Percentiles rank a stretch among this genome's conserved stretches.
Conservation (phyloP, 1,140 invertebrate genomes). For the Ceratitis capitata region DNA sequence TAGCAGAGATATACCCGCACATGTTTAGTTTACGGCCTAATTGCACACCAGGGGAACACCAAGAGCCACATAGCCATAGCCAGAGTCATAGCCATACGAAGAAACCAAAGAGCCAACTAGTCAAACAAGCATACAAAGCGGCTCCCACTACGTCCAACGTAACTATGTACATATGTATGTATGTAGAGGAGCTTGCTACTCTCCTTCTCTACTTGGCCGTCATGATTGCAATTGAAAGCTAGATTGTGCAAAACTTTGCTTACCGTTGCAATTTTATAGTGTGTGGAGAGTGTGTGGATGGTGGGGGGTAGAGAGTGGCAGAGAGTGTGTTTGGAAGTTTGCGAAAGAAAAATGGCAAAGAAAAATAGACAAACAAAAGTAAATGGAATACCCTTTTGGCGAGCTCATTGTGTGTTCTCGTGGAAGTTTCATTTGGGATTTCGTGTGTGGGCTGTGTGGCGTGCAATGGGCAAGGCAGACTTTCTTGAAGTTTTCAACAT, state of each 20-base stretch:
- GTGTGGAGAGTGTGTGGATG: neutral
- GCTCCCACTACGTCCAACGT: neutral
- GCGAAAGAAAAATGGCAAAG: neutral
- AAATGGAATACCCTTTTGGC: neutral
- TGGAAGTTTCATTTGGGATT: neutral
- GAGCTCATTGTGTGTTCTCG: neutral
- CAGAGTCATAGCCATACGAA: neutral
- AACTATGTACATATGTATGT: too few relatives aligned
- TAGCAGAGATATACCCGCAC: neutral
- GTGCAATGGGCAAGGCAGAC: too few relatives aligned
- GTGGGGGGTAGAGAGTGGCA: neutral
- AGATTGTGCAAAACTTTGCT: slow-evolving; percentile 35
- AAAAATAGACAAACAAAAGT: neutral
- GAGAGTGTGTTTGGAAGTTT: neutral
- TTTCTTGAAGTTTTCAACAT: neutral
- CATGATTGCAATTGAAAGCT: neutral
- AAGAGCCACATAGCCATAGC: neutral
- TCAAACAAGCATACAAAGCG: neutral
- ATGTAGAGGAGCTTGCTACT: neutral
- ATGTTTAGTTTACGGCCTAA: slow-evolving; percentile 37
- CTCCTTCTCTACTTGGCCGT: neutral
- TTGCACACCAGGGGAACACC: slow-evolving; percentile 31
- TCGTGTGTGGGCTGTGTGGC: neutral
- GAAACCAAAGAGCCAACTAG: neutral
- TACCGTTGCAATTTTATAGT: neutral